Evolutionary conservation across 2,888 invertebrate genomes (phyloP).

Genomic region (Euzophera pinguis): DNA sequence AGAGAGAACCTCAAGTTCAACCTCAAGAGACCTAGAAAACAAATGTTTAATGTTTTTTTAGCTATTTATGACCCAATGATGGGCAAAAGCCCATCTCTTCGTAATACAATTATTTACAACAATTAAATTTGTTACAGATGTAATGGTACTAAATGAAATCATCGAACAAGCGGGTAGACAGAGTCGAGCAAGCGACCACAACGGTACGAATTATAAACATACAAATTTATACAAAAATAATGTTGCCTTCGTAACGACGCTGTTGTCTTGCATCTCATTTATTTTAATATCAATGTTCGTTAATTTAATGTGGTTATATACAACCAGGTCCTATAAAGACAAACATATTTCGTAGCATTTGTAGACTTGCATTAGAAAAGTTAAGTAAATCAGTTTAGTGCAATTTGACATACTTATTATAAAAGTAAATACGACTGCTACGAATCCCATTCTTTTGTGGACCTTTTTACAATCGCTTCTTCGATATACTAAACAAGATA

Average conservation of each 20-base stretch:
- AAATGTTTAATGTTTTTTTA: too few relatives aligned
- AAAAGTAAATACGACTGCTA: neutral
- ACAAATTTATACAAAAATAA: conserved; percentile 25
- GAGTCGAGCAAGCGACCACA: conserved; percentile 91
- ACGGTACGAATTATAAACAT: conserved; percentile 82
- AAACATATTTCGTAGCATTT: neutral
- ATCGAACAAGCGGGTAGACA: conserved; percentile 96
- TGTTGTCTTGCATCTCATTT: conserved; percentile 40
- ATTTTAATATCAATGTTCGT: conserved; percentile 38
- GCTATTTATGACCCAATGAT: too few relatives aligned
- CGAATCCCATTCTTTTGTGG: neutral
- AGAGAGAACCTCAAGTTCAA: too few relatives aligned
- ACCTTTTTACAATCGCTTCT: conserved; percentile 26
- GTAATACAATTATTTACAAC: too few relatives aligned
- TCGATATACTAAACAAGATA: conserved; percentile 21
- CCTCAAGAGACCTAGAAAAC: too few relatives aligned
- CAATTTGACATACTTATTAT: too few relatives aligned
- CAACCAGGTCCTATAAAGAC: neutral
- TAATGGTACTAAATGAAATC: conserved; percentile 97
- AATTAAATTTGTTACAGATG: conserved; percentile 83
- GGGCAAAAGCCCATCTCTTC: too few relatives aligned
- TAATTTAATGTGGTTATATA: conserved; percentile 36
- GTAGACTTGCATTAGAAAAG: neutral
- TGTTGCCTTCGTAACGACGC: conserved; percentile 36
- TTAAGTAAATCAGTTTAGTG: neutral